Conservation (phyloP, 2,113 vertebrate genomes). For the Progne subis region DNA sequence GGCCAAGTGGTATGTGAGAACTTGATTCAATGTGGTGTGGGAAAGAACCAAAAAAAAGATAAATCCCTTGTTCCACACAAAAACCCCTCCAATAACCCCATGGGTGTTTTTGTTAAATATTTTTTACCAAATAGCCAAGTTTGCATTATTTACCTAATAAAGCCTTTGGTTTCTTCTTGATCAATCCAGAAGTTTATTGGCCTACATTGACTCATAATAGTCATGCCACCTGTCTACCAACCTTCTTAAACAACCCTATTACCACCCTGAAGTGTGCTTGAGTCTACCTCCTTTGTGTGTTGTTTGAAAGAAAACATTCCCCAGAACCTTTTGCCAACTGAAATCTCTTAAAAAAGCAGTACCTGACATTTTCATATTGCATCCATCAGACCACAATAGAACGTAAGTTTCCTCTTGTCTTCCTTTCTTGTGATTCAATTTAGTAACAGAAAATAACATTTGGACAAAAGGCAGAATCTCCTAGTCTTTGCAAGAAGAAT, state of each 20-base stretch:
- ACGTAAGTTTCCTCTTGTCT: not conserved
- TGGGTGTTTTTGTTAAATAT: not conserved
- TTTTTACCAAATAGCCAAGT: not conserved
- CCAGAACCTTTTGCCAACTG: not conserved
- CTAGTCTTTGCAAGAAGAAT: not conserved
- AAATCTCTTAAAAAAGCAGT: not conserved
- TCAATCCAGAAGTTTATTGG: not conserved
- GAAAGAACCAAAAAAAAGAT: not conserved
- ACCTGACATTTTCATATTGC: not conserved
- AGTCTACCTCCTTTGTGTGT: not conserved
- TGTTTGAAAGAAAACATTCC: not conserved
- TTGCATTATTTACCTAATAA: not conserved
- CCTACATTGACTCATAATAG: not conserved
- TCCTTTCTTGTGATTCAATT: not conserved
- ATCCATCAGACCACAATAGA: not conserved
- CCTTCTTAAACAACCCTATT: not conserved
- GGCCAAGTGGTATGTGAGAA: not conserved
- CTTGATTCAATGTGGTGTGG: not conserved
- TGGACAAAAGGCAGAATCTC: not conserved
- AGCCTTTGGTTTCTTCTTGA: not conserved
- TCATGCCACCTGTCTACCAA: not conserved
- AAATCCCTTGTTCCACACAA: accelerated
- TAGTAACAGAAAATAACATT: not conserved
- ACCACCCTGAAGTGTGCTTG: not conserved
- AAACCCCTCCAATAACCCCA: accelerated